Conservation (phyloP, 2,797 vertebrate species). For the Poecilia picta region DNA sequence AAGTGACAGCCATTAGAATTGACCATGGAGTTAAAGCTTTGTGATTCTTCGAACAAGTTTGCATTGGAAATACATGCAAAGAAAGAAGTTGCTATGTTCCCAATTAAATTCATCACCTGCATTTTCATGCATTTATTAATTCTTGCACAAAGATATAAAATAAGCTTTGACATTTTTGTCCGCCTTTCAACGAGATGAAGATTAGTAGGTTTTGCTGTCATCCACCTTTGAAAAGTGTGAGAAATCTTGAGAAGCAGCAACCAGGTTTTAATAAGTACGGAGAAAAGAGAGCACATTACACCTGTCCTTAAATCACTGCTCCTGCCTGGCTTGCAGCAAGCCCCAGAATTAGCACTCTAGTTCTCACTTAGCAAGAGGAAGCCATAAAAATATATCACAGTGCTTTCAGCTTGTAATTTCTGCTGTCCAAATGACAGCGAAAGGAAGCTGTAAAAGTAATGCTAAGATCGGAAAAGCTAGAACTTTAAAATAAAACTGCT, state of each 20-base stretch:
- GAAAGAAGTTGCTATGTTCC: background rate
- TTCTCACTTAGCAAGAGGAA: slow-evolving; percentile 21
- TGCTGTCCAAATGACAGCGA: slow-evolving; percentile 16
- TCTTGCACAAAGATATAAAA: slow-evolving; percentile 6
- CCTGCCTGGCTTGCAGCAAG: slow-evolving; percentile 17
- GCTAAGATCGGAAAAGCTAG: background rate
- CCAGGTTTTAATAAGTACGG: slow-evolving; percentile 1
- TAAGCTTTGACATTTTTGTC: background rate
- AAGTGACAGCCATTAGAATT: background rate
- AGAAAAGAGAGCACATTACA: slow-evolving; percentile 21
- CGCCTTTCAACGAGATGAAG: background rate
- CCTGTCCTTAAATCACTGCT: slow-evolving; percentile 31
- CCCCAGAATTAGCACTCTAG: slow-evolving; percentile 22
- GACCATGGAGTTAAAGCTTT: background rate
- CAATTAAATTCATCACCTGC: background rate
- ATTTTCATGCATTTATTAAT: background rate
- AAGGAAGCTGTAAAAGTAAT: slow-evolving; percentile 3
- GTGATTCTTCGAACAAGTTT: background rate
- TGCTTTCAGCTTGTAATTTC: slow-evolving; percentile 25
- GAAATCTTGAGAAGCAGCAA: slow-evolving; percentile 15
- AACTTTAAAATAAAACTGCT: slow-evolving; percentile 4
- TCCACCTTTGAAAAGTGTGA: background rate
- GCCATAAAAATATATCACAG: slow-evolving; percentile 20
- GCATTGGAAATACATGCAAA: background rate
- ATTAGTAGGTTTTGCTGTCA: slow-evolving; percentile 5